A percentile compares a stretch with the other conserved stretches of the same genome.
Conservation (phyloP, 2,888 invertebrate genomes). For the Pristionchus arcanus region DNA sequence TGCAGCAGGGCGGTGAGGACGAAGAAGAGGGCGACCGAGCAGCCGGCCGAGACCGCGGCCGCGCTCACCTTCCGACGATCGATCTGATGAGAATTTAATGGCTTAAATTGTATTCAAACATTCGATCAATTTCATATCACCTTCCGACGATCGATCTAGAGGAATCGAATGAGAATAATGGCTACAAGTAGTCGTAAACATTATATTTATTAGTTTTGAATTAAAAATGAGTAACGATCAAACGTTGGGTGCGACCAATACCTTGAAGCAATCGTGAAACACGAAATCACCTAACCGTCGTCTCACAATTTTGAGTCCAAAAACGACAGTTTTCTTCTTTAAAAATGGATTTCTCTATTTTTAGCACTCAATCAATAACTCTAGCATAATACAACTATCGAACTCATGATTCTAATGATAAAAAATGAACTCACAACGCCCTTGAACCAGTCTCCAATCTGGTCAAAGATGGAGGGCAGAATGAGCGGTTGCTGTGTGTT, state of each 20-base stretch:
- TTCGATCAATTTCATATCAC: no score
- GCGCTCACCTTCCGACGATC: conserved; percentile 37
- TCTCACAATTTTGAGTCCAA: no score
- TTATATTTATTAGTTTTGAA: no score
- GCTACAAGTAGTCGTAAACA: no score
- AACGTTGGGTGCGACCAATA: neutral
- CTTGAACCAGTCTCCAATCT: conserved; percentile 62
- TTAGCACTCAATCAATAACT: neutral
- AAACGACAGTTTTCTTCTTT: no score
- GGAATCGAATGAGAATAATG: no score
- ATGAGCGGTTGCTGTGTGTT: neutral
- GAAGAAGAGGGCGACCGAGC: conserved; percentile 36
- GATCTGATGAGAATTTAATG: neutral
- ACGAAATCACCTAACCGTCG: neutral
- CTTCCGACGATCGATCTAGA: no score
- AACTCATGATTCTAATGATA: neutral
- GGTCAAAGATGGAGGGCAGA: conserved; percentile 61
- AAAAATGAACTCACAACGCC: conserved; percentile 52
- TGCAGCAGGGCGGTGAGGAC: conserved; percentile 11
- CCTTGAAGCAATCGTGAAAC: neutral
- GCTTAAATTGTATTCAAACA: neutral
- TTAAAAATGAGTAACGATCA: no score
- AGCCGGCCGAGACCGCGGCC: neutral
- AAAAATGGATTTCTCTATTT: no score
- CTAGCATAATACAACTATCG: neutral